Base-by-base conservation (phyloP, 2,888 invertebrate genomes). In the Cantharis flavilabris region DNA sequence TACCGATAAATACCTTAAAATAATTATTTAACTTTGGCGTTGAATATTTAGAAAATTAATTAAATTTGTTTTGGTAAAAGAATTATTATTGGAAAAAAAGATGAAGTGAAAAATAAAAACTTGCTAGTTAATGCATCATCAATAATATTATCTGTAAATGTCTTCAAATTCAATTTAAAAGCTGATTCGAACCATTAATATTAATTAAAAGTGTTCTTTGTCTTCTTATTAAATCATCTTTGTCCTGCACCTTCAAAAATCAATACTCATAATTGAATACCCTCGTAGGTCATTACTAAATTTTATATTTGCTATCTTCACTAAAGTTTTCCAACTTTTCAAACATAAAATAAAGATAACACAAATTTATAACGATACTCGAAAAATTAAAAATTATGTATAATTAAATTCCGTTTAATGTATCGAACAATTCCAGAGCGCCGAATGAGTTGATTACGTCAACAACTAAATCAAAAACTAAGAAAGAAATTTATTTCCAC, bases 101-200 rank as follows among this genome's bases (percentile, higher is more conserved):
- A n/a, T 49, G 7, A 49, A 49, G 49, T 3, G 13, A n/a, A 49
- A 49, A n/a, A n/a, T 49, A n/a, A n/a, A 49, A 49, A 49, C 7
- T 49, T 49, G 0, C 49, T 49, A 49, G 49, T 49, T 9, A 49
- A 49, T n/a, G n/a, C 49, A 49, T n/a, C 49, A 49, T 49, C 49
- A 49, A 13, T 49, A 49, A 49, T 49, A n/a, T 49, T 49, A 49
- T 49, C 49, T n/a, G 49, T 49, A n/a, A 49, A 81, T 84, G 82
- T 83, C 82, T 83, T 83, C 80, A 79, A 78, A 79, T 83, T 81
- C 83, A 85, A 84, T 85, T 84, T 83, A 82, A 81, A 81, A 79
- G 78, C 76, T 82, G 81, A 82, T 80, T 80, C 80, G 77, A 75
- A 70, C 81, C 83, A 84, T 84, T 84, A 84, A 83, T 84, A 83